Evolutionary conservation across 2,888 invertebrate species (phyloP).

Genomic region (Tupiocoris notatus): DNA sequence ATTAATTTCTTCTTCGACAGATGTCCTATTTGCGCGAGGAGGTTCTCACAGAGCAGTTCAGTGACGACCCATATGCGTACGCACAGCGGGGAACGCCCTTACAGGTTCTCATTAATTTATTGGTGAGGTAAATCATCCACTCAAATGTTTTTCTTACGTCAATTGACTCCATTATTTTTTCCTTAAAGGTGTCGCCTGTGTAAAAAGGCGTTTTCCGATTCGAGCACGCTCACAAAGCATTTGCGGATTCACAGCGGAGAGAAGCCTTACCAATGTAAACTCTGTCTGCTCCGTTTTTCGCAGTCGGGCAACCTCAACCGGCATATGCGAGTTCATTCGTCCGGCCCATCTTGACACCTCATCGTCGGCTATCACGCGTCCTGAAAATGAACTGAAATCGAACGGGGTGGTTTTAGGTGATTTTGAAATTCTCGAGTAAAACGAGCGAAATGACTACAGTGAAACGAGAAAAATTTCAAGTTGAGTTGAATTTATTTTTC

Average conservation of each 20-base stretch:
- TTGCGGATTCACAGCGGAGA: conserved; percentile 85
- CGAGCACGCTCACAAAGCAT: conserved; percentile 96
- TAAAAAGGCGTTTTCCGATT: conserved; percentile 98
- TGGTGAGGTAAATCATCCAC: no score
- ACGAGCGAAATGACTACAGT: no score
- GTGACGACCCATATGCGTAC: conserved; percentile 99
- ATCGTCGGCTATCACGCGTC: conserved; percentile 31
- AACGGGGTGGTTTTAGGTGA: no score
- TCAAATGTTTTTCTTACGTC: no score
- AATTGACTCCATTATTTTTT: no score
- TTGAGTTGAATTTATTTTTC: no score
- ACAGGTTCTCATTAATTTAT: no score
- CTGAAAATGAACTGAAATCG: background rate
- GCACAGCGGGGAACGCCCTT: conserved; percentile 99
- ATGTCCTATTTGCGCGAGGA: conserved; percentile 94
- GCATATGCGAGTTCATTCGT: conserved; percentile 96
- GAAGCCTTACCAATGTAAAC: conserved; percentile 97
- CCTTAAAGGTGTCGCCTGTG: conserved; percentile 83
- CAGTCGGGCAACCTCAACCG: conserved; percentile 98
- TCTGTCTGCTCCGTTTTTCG: conserved; percentile 89
- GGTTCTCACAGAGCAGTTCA: conserved; percentile 92
- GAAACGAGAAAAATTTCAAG: no score
- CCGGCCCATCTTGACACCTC: conserved; percentile 56
- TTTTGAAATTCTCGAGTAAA: no score
- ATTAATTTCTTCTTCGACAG: conserved; percentile 54